Evolutionary conservation across 2,888 invertebrate species (phyloP).

Genomic region (Nomada hirtipes): DNA sequence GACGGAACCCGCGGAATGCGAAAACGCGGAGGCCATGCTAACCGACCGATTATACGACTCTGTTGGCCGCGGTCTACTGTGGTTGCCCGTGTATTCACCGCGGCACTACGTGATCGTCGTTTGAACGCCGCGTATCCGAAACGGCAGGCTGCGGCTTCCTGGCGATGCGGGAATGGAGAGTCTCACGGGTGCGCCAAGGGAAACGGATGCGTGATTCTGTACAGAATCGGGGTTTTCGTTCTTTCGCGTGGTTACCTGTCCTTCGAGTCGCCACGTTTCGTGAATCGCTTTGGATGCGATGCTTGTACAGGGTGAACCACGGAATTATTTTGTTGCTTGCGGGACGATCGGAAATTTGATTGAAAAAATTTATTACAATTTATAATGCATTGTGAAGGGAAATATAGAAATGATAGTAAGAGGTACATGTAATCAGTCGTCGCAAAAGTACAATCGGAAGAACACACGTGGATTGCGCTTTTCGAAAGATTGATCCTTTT

Average conservation of each 20-base stretch:
- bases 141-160: constrained; percentile 13
- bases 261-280: constrained; percentile 21
- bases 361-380: too few species aligned
- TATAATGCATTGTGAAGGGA: too few species aligned
- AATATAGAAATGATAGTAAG: too few species aligned
- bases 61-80: background rate
- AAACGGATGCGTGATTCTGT: constrained; percentile 47
- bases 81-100: constrained; percentile 26
- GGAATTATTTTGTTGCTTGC: too few species aligned
- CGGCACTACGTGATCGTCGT: constrained; percentile 47
- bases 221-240: background rate
- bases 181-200: constrained; percentile 41
- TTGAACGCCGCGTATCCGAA: constrained; percentile 29
- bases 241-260: constrained; percentile 19
- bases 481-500: too few species aligned
- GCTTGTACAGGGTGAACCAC: too few species aligned
- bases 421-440: too few species aligned
- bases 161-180: constrained; percentile 20
- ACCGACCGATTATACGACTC: constrained; percentile 30
- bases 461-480: too few species aligned
- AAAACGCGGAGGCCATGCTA: constrained; percentile 13
- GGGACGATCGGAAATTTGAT: too few species aligned
- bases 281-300: constrained; percentile 5
- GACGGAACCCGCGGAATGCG: constrained; percentile 12
- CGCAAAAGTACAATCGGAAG: too few species aligned